Evolutionary conservation across 2,113 vertebrate species (phyloP).

Genomic region (Seriola quinqueradiata): DNA sequence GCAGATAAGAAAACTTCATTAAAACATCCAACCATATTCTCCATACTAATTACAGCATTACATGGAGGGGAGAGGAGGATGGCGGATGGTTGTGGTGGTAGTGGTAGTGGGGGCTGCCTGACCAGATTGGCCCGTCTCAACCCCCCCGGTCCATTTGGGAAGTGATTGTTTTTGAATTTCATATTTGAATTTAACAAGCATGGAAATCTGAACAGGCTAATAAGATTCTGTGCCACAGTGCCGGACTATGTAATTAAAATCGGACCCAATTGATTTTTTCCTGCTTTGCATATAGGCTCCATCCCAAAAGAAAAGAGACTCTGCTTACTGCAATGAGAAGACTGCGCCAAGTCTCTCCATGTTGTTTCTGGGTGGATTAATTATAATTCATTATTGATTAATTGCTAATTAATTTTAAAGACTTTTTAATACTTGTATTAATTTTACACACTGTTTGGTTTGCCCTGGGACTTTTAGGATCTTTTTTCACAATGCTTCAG

Average conservation of each 20-base stretch:
- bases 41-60: conserved; percentile 52
- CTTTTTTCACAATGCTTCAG: conserved; percentile 6
- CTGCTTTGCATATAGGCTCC: conserved; percentile 52
- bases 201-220: conserved; percentile 66
- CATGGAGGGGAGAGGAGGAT: conserved; percentile 24
- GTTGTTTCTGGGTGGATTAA: conserved; percentile 36
- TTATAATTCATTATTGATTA: conserved; percentile 64
- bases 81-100: background rate
- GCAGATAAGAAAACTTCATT: conserved; percentile 72
- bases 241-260: conserved; percentile 69
- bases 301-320: conserved; percentile 36
- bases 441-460: conserved; percentile 48
- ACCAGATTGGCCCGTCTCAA: conserved; percentile 5
- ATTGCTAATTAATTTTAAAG: conserved; percentile 57
- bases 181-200: conserved; percentile 67
- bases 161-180: conserved; percentile 58
- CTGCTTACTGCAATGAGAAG: conserved; percentile 6
- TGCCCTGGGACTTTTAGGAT: conserved; percentile 21
- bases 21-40: conserved; percentile 38
- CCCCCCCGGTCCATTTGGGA: conserved; percentile 34
- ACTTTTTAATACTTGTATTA: conserved; percentile 45
- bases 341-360: conserved; percentile 16
- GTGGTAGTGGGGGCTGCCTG: background rate
- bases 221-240: conserved; percentile 58
- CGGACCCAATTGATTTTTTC: conserved; percentile 66